Evolutionary conservation across 2,113 vertebrate genomes (phyloP).

Genomic region (Paradisaea rubra): DNA sequence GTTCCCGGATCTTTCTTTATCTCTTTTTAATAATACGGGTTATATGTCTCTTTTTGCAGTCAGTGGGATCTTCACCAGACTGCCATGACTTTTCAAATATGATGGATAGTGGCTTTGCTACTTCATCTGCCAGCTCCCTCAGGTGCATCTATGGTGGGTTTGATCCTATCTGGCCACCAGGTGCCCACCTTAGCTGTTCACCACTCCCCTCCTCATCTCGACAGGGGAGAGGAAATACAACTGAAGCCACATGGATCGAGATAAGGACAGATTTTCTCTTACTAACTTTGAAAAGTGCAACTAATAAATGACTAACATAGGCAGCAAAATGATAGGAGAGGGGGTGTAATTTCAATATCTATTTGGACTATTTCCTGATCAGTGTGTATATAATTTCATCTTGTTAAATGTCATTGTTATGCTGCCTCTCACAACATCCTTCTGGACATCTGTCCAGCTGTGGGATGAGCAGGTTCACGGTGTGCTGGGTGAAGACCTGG

Average conservation of each 20-base stretch:
- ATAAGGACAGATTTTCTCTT: neutral
- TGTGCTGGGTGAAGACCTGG: neutral
- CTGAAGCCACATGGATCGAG: neutral
- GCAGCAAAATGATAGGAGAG: neutral
- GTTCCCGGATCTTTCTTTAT: neutral
- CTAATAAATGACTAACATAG: neutral
- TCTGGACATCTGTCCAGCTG: too few relatives aligned
- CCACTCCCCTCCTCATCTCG: neutral
- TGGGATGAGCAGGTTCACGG: neutral
- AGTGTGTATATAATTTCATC: neutral
- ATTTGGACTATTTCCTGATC: neutral
- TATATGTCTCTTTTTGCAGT: neutral
- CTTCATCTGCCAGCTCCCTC: neutral
- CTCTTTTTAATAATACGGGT: neutral
- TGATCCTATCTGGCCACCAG: neutral
- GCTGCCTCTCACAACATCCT: neutral
- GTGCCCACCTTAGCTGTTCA: neutral
- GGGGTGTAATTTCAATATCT: neutral
- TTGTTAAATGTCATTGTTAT: neutral
- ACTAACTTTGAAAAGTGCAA: neutral
- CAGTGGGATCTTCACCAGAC: neutral
- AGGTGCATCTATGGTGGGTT: neutral
- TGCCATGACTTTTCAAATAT: neutral
- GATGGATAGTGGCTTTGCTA: neutral
- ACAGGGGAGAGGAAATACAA: neutral